Evolutionary conservation across 2,113 vertebrate species (phyloP), one percentile per base, ranked within the genome.

Genomic region (Neodon shergylaensis): DNA sequence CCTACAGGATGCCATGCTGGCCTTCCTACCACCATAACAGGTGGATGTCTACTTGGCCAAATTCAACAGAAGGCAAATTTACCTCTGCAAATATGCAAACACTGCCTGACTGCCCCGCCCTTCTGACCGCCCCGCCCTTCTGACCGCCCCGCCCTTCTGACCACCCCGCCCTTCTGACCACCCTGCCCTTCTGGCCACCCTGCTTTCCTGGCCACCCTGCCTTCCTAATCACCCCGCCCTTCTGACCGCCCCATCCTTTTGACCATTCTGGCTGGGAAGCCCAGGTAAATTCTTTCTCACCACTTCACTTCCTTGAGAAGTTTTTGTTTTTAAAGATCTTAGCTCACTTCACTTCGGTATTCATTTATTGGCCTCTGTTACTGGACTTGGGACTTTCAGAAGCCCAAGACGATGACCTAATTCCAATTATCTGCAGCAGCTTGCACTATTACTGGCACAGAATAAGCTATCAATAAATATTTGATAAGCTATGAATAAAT

Each of bases 401-500:
- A 65, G 58, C 14, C 33, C 36, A 70, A 85, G 28, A 76, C 28
- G 11, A 0, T 84, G 63, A 85, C 39, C 65, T 68, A 79, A 85
- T 68, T 76, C 90, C 54, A 92, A 5, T 42, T 84, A 17, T 36
- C 58, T 84, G 47, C 16, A 91, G 65, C 36, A 61, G 33, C 24
- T 76, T 73, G 7, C 14, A 63, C 73, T 26, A 31, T 86, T 81
- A 65, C 76, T 77, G 36, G 54, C 26, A 81, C 44, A 36, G 49
- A 72, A 8, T 77, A 31, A 81, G 36, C 17, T 78, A 12, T 83
- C 79, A 72, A 91, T 81, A 93, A 74, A 74, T 88, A 74, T 88
- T 74, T 88, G 47, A 88, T 88, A 54, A 70, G 85, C 33, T 87
- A 84, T 84, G 74, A 82, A 54, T 47, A 91, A 63, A 54, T 91